Conservation (phyloP, 1,140 invertebrate species). For the Ditylenchus dipsaci region DNA sequence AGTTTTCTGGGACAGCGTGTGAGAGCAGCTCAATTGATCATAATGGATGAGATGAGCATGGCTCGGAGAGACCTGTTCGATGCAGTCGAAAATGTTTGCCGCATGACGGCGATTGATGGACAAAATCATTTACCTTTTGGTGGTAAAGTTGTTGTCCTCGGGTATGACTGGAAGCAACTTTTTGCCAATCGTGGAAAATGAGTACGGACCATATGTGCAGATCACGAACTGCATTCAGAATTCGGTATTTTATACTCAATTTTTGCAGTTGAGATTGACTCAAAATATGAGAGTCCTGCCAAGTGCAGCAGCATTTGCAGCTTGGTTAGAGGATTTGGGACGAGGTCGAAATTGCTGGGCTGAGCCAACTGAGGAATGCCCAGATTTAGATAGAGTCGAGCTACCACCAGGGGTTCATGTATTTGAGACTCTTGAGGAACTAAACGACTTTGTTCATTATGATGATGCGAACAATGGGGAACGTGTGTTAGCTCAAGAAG, state of each 20-base stretch:
- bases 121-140: too few relatives aligned
- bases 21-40: slow-evolving; percentile 8
- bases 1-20: too few relatives aligned
- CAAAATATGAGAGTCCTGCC: too few relatives aligned
- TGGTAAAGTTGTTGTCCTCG: slow-evolving; percentile 15
- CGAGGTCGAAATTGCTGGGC: not conserved
- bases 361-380: not conserved
- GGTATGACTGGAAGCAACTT: slow-evolving; percentile 20
- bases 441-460: not conserved
- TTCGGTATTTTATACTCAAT: not conserved
- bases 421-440: not conserved
- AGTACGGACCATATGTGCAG: not conserved
- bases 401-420: not conserved
- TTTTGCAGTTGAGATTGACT: not conserved
- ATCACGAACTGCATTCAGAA: not conserved
- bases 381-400: not conserved
- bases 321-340: not conserved
- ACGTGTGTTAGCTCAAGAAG: not conserved
- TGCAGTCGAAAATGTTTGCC: too few relatives aligned
- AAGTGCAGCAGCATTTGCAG: not conserved
- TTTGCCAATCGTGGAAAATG: too few relatives aligned
- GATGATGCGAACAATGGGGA: not conserved
- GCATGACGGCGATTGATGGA: not conserved
- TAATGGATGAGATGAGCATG: slow-evolving; percentile 28
- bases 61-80: not conserved